phyloP scores from a whole-genome alignment of 2,888 invertebrate genomes.

The Caenorhabditis wallacei region DNA sequence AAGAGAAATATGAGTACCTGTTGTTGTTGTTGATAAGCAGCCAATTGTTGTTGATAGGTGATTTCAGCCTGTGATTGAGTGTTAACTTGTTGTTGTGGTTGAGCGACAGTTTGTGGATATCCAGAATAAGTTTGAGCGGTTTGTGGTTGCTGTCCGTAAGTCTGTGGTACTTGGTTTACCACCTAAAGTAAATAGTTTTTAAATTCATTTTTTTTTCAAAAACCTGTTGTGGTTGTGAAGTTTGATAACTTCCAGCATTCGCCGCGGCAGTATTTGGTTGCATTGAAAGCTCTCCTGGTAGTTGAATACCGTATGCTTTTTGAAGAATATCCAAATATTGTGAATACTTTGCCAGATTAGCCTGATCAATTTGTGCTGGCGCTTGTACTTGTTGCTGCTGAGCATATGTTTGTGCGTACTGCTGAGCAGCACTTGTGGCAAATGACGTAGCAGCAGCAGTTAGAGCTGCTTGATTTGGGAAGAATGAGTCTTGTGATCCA shows the following conservation, averaged over 20 bases:
- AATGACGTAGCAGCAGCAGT: slow-evolving; percentile 67
- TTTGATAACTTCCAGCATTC: slow-evolving; percentile 40
- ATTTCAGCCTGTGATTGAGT: slow-evolving; percentile 35
- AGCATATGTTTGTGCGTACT: slow-evolving; percentile 62
- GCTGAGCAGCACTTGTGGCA: slow-evolving; percentile 67
- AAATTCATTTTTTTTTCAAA: not conserved
- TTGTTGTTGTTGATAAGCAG: slow-evolving; percentile 59
- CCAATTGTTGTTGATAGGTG: slow-evolving; percentile 53
- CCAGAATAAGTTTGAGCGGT: slow-evolving; percentile 33
- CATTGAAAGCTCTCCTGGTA: slow-evolving; percentile 70
- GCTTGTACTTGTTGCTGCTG: slow-evolving; percentile 40
- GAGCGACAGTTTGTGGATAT: slow-evolving; percentile 41
- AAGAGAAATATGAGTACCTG: slow-evolving; percentile 1
- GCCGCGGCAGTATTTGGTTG: slow-evolving; percentile 31
- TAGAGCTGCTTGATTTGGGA: slow-evolving; percentile 62
- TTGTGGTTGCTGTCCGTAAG: slow-evolving; percentile 41
- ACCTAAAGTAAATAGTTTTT: slow-evolving; percentile 9
- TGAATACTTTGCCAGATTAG: slow-evolving; percentile 77
- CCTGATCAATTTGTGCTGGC: slow-evolving; percentile 74
- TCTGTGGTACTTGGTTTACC: slow-evolving; percentile 34
- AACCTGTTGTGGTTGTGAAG: slow-evolving; percentile 54
- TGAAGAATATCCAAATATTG: slow-evolving; percentile 78
- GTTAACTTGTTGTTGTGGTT: slow-evolving; percentile 31
- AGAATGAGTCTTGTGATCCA: slow-evolving; percentile 44
- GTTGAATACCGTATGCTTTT: slow-evolving; percentile 75